Evolutionary conservation across 2,797 vertebrate species (phyloP).

Genomic region (Molossus alvarezi): DNA sequence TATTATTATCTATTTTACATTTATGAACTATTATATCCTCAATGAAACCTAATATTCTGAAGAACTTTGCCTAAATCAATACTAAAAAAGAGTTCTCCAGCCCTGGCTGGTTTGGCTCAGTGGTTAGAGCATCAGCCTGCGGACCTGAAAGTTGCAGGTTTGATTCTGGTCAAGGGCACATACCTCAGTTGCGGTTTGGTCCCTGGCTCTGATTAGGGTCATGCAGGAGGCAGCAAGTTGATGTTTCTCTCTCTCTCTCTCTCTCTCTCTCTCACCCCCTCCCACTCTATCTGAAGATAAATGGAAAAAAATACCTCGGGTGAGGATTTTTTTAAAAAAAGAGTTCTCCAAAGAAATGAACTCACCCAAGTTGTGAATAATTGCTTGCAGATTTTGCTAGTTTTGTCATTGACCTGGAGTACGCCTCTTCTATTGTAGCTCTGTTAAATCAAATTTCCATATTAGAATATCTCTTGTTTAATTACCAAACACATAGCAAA

Average conservation of each 20-base stretch:
- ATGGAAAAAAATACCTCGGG: no score
- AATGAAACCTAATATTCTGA: slow-evolving; percentile 60
- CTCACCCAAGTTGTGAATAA: slow-evolving; percentile 98
- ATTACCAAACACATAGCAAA: slow-evolving; percentile 74
- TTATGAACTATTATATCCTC: slow-evolving; percentile 17
- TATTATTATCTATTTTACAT: slow-evolving; percentile 7
- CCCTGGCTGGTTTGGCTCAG: no score
- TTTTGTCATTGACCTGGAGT: slow-evolving; percentile 99
- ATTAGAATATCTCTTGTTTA: slow-evolving; percentile 65
- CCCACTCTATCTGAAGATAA: no score
- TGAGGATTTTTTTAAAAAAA: background rate
- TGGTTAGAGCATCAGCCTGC: no score
- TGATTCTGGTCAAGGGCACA: no score
- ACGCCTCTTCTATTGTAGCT: slow-evolving; percentile 97
- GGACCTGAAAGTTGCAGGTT: no score
- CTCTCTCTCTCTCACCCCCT: no score
- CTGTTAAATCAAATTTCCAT: slow-evolving; percentile 89
- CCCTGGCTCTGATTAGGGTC: no score
- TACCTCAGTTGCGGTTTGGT: no score
- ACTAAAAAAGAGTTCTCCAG: background rate
- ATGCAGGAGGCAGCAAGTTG: no score
- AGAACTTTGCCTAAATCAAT: slow-evolving; percentile 59
- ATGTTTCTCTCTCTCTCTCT: no score
- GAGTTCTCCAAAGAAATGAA: slow-evolving; percentile 74
- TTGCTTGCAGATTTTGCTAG: slow-evolving; percentile 97